phyloP scores from a whole-genome alignment of 2,113 vertebrate species.

The Charina bottae region DNA sequence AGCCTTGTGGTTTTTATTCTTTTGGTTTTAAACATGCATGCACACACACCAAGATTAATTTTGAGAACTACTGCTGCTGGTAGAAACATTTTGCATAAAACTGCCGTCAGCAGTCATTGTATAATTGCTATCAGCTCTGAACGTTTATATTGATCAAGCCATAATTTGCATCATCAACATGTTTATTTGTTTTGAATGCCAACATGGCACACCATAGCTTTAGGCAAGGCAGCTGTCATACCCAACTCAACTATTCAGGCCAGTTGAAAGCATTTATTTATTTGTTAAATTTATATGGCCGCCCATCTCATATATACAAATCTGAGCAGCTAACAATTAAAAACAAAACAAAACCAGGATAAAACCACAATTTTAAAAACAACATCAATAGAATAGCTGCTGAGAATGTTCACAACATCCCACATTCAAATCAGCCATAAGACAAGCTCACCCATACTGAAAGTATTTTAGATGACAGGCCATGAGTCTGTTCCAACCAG shows the following conservation, averaged over 20 bases:
- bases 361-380: neutral
- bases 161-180: neutral
- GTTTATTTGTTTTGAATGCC: constrained; percentile 4
- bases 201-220: neutral
- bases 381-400: neutral
- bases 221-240: neutral
- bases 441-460: too few relatives aligned
- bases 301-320: neutral
- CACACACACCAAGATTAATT: constrained; percentile 10
- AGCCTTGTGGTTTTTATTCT: neutral
- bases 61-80: constrained; percentile 28
- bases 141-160: constrained; percentile 7
- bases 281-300: neutral
- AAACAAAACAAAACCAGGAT: neutral
- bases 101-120: constrained; percentile 3
- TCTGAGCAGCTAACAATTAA: neutral
- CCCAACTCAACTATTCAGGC: neutral
- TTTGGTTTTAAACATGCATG: neutral
- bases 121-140: neutral
- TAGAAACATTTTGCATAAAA: constrained; percentile 14
- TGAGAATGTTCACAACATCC: too few relatives aligned
- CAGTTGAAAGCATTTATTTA: neutral
- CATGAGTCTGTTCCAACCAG: neutral
- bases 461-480: neutral
- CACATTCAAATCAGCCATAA: too few relatives aligned